phyloP scores from a whole-genome alignment of 2,797 vertebrate species.

The Heteromormyrus szaboi region DNA sequence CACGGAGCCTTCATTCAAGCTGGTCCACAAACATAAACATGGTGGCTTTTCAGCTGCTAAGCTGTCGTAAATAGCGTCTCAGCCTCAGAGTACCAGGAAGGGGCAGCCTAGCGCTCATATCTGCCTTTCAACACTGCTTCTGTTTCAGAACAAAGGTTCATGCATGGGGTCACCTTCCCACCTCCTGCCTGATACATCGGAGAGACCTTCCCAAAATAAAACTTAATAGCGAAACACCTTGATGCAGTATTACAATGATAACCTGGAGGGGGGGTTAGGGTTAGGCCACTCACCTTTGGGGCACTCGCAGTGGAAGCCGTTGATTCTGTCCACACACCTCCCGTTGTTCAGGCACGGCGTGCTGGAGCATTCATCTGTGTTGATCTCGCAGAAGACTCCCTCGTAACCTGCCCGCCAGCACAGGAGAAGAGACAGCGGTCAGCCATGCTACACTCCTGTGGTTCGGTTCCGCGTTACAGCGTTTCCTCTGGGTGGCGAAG shows the following conservation, averaged over 20 bases:
- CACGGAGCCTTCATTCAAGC: conserved; percentile 39
- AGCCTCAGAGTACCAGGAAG: conserved; percentile 43
- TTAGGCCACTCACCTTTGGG: conserved; percentile 73
- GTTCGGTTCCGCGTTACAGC: not conserved
- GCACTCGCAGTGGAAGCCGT: conserved; percentile 84
- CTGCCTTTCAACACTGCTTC: conserved; percentile 43
- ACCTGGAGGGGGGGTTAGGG: not conserved
- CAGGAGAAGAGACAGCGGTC: not conserved
- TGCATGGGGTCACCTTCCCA: not conserved
- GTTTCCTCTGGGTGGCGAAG: not conserved
- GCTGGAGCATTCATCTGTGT: conserved; percentile 83
- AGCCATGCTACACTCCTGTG: not conserved
- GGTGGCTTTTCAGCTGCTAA: conserved; percentile 54
- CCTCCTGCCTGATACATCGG: not conserved
- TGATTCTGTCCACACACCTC: conserved; percentile 89
- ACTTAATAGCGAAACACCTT: not conserved
- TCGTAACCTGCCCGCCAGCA: conserved; percentile 71
- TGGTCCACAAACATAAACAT: conserved; percentile 8
- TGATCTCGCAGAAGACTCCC: conserved; percentile 83
- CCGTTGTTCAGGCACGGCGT: conserved; percentile 86
- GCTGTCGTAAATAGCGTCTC: conserved; percentile 49
- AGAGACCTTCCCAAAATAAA: not conserved
- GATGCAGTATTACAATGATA: not conserved
- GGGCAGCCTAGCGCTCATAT: conserved; percentile 43
- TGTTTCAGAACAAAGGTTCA: conserved; percentile 35